Evolutionary conservation across 2,888 invertebrate species (phyloP).

Genomic region (Chrysolina haemoptera): DNA sequence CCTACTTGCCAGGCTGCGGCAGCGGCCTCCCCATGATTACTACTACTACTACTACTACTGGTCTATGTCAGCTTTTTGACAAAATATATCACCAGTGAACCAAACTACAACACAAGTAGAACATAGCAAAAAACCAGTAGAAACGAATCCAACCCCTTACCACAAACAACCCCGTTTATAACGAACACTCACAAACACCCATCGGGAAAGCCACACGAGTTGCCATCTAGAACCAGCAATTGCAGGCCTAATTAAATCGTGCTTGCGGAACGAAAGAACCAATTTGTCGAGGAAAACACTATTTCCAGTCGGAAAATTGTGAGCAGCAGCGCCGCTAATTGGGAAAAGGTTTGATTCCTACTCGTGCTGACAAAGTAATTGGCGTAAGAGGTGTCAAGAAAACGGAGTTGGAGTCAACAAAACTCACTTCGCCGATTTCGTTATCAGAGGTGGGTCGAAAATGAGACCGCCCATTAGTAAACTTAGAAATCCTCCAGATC

Average conservation of each 20-base stretch:
- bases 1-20: too few relatives aligned
- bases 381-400: constrained; percentile 28
- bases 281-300: constrained; percentile 22
- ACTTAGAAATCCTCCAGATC: too few relatives aligned
- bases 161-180: not conserved
- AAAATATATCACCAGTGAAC: too few relatives aligned
- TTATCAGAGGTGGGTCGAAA: not conserved
- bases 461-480: not conserved
- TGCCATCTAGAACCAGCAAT: constrained; percentile 7
- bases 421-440: not conserved
- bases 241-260: constrained; percentile 18
- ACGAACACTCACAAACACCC: constrained; percentile 5
- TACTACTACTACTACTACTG: too few relatives aligned
- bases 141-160: not conserved
- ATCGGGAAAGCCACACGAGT: constrained; percentile 3
- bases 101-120: too few relatives aligned
- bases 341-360: constrained; percentile 27
- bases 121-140: too few relatives aligned
- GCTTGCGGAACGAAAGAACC: constrained; percentile 10
- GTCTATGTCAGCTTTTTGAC: too few relatives aligned
- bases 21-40: too few relatives aligned
- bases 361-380: constrained; percentile 23
- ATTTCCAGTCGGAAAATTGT: constrained; percentile 21
- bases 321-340: constrained; percentile 24
- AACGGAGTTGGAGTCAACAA: constrained; percentile 6